Base-by-base conservation (phyloP, 2,888 invertebrate species). In the Anodontia alba region DNA sequence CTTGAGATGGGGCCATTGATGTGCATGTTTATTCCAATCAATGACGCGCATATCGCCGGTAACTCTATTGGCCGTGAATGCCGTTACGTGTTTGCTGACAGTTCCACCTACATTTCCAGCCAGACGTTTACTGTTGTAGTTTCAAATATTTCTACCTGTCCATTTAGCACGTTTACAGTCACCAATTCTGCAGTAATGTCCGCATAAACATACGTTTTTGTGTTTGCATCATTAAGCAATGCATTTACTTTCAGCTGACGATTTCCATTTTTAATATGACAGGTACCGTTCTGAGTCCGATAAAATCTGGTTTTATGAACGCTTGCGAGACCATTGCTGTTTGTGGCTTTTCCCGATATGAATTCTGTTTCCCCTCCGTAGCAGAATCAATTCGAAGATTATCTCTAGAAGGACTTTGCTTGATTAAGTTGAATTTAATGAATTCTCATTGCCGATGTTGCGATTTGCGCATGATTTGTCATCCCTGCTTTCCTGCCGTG, bases 171-270 rank as follows among this genome's bases (percentile, higher is more conserved):
- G n/a, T n/a, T 23, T 76, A 42, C 17, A 78, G 23, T 0, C 73
- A n/a, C 81, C 15, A 81, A 46, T 72, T 86, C 83, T n/a, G 72
- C 68, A 12, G 74, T 76, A 17, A 83, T 78, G 70, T 76, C 74
- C 12, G 62, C 31, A 31, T 85, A 76, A 1, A 83, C 23, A 51
- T 84, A 81, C 3, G 80, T 83, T 68, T 76, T 46, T 5, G 83
- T 81, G 38, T 83, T 85, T 5, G 80, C 85, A 69, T 85, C 85
- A 76, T 83, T 81, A 3, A 85, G 57, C 17, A 85, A 66, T 20
- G 83, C 83, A 75, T 86, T 80, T 0, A 85, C 46, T 73, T 78
- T 66, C 3, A 83, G 1, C 31, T 62, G 33, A 15, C 51, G 51
- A 12, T 54, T 36, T 15, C 75, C 71, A 42, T 54, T 54, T 74